A percentile compares a stretch with the other conserved stretches of the same genome.
These are phyloP conservation scores for Phocides pigmalion DNA, from an alignment of 1,140 invertebrate genomes.

Conservation along the genomic window DNA sequence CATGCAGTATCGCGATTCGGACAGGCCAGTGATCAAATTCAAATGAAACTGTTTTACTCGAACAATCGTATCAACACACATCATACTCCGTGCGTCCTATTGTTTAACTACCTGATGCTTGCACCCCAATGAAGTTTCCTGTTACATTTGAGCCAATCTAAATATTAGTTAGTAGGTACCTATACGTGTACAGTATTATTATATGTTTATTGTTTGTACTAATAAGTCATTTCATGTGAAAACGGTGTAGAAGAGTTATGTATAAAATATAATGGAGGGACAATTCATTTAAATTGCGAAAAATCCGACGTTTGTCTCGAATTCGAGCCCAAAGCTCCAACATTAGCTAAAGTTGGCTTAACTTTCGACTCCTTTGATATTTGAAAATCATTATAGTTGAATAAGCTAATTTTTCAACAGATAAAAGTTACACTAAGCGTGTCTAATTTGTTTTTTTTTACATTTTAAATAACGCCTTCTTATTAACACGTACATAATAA, in stretches of 20 bases:
- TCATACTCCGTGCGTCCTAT: slow-evolving; percentile 59
- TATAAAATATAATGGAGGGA: too few relatives aligned
- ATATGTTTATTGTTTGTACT: not conserved
- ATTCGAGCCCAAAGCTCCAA: too few relatives aligned
- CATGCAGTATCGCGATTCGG: slow-evolving; percentile 66
- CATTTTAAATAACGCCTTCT: not conserved
- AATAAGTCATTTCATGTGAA: too few relatives aligned
- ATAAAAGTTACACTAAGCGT: too few relatives aligned
- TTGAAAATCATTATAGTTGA: too few relatives aligned
- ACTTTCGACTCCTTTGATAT: too few relatives aligned
- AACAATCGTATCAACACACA: slow-evolving; percentile 77
- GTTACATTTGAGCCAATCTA: slow-evolving; percentile 6
- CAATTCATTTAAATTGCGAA: too few relatives aligned
- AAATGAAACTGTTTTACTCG: slow-evolving; percentile 74
- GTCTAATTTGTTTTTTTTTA: not conserved
- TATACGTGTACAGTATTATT: too few relatives aligned
- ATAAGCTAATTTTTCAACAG: too few relatives aligned
- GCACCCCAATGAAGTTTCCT: slow-evolving; percentile 39
- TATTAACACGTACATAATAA: not conserved
- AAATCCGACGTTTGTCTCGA: too few relatives aligned
- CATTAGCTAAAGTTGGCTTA: too few relatives aligned
- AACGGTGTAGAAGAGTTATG: too few relatives aligned
- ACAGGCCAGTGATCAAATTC: slow-evolving; percentile 78
- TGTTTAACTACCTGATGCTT: slow-evolving; percentile 56
- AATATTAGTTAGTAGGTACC: not conserved